A percentile compares a stretch with the other conserved stretches of the same genome.
Evolutionary conservation across 2,113 vertebrate species (phyloP).

Genomic region (Megaleporinus macrocephalus): DNA sequence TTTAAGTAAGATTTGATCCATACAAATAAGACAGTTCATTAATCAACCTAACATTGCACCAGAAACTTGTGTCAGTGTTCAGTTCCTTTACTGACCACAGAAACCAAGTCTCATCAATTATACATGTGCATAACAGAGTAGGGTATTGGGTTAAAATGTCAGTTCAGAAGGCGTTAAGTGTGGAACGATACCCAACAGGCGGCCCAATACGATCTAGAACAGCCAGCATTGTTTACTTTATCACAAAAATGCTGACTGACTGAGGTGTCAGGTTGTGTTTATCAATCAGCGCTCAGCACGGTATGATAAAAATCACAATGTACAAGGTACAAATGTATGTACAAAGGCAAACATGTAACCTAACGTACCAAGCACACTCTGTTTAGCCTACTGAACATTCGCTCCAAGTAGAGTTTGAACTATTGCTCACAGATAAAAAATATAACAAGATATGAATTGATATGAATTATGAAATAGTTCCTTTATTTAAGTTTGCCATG

Average conservation of each 20-base stretch:
- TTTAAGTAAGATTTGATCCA: neutral
- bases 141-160: neutral
- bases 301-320: too few species aligned
- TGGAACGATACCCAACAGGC: neutral
- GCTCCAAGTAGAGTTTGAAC: too few species aligned
- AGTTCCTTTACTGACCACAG: neutral
- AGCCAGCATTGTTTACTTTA: neutral
- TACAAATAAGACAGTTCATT: neutral
- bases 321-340: too few species aligned
- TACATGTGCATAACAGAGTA: neutral
- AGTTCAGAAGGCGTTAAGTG: neutral
- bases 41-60: neutral
- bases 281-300: too few species aligned
- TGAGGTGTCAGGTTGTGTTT: neutral
- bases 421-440: too few species aligned
- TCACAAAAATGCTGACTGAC: neutral
- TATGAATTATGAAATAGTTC: too few species aligned
- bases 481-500: too few species aligned
- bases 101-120: neutral
- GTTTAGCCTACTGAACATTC: too few species aligned
- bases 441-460: too few species aligned
- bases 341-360: too few species aligned
- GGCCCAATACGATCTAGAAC: neutral
- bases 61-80: neutral
- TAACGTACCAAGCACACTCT: too few species aligned